A percentile compares a stretch with the other conserved stretches of the same genome.
Conservation (phyloP, 1,140 invertebrate genomes). For the Nasonia vitripennis region DNA sequence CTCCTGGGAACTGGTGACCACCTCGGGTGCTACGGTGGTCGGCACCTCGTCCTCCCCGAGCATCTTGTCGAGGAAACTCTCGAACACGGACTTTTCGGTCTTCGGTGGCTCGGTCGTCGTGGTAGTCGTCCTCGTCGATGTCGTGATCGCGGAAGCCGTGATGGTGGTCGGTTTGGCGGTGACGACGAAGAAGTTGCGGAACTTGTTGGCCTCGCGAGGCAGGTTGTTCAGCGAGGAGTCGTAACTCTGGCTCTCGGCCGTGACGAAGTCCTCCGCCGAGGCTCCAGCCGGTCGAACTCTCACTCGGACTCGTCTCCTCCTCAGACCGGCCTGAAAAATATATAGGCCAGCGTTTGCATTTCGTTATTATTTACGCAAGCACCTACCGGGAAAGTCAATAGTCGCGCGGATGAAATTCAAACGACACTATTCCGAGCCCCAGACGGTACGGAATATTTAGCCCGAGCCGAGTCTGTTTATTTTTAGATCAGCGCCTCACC, state of each 20-base stretch:
- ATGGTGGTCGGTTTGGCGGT: constrained; percentile 12
- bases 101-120: background rate
- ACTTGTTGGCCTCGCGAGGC: constrained; percentile 55
- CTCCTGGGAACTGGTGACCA: constrained; percentile 33
- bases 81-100: constrained; percentile 55
- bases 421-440: background rate
- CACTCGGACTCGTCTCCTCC: constrained; percentile 66
- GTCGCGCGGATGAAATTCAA: background rate
- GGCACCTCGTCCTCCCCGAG: constrained; percentile 53
- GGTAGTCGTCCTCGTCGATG: background rate
- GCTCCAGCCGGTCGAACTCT: constrained; percentile 62
- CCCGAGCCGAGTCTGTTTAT: background rate
- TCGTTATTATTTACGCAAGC: background rate
- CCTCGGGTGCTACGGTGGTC: background rate
- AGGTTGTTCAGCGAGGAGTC: constrained; percentile 66
- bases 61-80: constrained; percentile 60
- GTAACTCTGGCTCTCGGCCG: constrained; percentile 68
- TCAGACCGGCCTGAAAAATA: constrained; percentile 58
- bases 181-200: constrained; percentile 42
- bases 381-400: background rate
- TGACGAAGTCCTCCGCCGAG: constrained; percentile 66
- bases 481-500: background rate
- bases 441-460: background rate
- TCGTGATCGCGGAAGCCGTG: constrained; percentile 3
- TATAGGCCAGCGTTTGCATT: background rate